Conservation (phyloP, 2,113 vertebrate genomes). For the Colius striatus region DNA sequence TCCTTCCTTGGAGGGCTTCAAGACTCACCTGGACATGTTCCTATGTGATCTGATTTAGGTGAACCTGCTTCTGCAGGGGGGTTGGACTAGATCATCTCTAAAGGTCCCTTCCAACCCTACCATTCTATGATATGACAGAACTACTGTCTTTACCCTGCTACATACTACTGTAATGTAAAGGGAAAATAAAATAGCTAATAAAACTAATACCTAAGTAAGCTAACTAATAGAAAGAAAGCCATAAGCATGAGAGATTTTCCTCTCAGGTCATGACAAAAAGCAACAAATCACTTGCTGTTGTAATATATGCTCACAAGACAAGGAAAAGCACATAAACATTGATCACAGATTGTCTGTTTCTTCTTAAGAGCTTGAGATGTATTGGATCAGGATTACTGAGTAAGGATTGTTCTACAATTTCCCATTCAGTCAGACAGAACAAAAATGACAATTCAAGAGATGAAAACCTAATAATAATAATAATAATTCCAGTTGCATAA, state of each 20-base stretch:
- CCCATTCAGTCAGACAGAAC: not conserved
- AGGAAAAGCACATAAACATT: not conserved
- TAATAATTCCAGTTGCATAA: not conserved
- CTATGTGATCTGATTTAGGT: no score
- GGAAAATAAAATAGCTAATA: not conserved
- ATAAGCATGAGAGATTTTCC: not conserved
- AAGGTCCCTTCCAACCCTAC: no score
- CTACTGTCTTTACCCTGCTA: not conserved
- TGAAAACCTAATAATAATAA: not conserved
- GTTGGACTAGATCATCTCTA: no score
- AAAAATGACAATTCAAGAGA: not conserved
- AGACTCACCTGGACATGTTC: no score
- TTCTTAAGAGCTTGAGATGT: not conserved
- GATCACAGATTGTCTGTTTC: not conserved
- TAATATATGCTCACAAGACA: not conserved
- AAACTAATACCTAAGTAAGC: not conserved
- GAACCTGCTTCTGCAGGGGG: no score
- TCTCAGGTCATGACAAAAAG: not conserved
- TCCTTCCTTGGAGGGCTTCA: no score
- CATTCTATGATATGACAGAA: not conserved
- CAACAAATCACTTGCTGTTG: not conserved
- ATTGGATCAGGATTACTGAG: not conserved
- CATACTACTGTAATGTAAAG: not conserved
- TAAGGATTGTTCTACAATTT: not conserved
- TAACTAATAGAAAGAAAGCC: not conserved